Conservation (phyloP, 2,888 invertebrate genomes). For the Penaeus monodon region DNA sequence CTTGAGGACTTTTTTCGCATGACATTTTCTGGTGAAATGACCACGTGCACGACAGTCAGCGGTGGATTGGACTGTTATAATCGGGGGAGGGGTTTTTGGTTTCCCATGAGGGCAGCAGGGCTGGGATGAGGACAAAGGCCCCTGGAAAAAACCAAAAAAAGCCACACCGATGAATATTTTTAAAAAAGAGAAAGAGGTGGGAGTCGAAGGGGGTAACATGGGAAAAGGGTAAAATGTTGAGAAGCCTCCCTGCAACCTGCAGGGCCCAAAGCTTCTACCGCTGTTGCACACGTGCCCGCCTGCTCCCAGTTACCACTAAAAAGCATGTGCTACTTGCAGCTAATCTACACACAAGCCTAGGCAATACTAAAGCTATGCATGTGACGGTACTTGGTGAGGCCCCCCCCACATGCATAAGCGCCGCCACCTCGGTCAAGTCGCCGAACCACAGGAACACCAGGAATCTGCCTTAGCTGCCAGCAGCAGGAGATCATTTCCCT, state of each 20-base stretch:
- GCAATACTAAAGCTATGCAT: conserved; percentile 84
- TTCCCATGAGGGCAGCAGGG: conserved; percentile 69
- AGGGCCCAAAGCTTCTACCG: conserved; percentile 80
- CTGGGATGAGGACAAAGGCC: conserved; percentile 69
- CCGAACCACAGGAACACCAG: conserved; percentile 77
- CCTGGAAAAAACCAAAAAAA: conserved; percentile 69
- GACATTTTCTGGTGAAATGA: too few species aligned
- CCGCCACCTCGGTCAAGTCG: conserved; percentile 74
- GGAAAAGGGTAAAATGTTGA: conserved; percentile 83
- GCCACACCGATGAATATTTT: conserved; percentile 71
- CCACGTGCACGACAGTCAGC: too few species aligned
- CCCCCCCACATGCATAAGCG: conserved; percentile 76
- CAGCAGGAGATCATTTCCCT: conserved; percentile 80
- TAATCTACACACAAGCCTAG: conserved; percentile 87
- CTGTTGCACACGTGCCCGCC: conserved; percentile 74
- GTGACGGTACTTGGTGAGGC: conserved; percentile 83
- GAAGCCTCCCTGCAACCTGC: conserved; percentile 83
- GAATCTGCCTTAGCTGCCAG: conserved; percentile 83
- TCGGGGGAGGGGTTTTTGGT: conserved; percentile 63
- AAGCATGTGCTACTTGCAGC: conserved; percentile 79
- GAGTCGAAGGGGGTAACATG: conserved; percentile 80
- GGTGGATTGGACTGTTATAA: too few species aligned
- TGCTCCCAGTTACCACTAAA: conserved; percentile 77
- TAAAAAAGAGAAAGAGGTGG: conserved; percentile 82
- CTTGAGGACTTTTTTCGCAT: too few species aligned